phyloP scores from a whole-genome alignment of 2,797 vertebrate species.

The Pristis pectinata region DNA sequence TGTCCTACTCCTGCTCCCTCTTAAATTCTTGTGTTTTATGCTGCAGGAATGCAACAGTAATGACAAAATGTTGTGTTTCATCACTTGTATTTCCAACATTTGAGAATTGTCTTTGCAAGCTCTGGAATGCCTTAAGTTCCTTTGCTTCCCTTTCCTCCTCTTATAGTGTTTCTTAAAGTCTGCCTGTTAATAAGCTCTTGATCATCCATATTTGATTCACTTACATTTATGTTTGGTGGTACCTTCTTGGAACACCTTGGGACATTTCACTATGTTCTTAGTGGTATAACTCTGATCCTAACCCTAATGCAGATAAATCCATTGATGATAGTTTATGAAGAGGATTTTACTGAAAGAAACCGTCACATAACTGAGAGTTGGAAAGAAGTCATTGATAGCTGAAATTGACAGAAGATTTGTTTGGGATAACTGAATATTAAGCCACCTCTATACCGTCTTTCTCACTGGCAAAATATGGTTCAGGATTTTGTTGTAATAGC shows the following conservation, averaged over 20 bases:
- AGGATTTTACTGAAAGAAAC: background rate
- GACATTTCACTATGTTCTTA: background rate
- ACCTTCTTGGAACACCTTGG: background rate
- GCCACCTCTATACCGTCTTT: no score
- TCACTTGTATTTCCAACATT: background rate
- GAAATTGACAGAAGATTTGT: background rate
- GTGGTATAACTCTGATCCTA: background rate
- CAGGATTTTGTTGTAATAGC: no score
- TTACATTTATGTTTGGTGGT: background rate
- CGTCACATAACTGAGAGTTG: background rate
- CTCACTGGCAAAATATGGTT: no score
- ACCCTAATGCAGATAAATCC: background rate
- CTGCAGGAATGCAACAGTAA: background rate
- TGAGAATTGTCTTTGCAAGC: no score
- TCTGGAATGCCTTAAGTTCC: background rate
- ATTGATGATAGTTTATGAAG: background rate
- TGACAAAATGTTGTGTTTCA: background rate
- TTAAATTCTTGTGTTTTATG: background rate
- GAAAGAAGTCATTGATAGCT: background rate
- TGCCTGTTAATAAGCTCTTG: background rate
- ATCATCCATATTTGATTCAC: background rate
- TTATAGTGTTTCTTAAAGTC: background rate
- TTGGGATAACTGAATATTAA: background rate
- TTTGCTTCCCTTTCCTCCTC: background rate
- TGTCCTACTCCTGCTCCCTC: background rate